A percentile compares a stretch with the other conserved stretches of the same genome.
Evolutionary conservation across 2,888 invertebrate genomes (phyloP).

Genomic region (Heteromyza rotundicornis): DNA sequence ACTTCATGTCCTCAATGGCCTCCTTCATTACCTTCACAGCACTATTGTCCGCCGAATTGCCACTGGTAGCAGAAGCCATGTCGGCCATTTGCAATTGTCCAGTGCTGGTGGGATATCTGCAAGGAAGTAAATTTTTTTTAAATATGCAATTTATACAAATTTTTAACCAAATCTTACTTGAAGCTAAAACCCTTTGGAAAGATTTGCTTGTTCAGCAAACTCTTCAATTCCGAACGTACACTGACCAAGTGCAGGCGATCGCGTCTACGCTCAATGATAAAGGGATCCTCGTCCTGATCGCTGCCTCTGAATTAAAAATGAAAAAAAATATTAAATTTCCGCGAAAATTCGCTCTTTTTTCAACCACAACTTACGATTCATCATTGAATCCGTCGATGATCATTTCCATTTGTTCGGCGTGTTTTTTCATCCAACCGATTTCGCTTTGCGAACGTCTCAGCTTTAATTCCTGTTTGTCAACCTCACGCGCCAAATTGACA

Average conservation of each 20-base stretch:
- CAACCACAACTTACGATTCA: conserved; percentile 48
- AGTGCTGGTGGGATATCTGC: conserved; percentile 61
- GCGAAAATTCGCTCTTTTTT: neutral
- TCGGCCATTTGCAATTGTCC: conserved; percentile 46
- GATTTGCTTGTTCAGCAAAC: conserved; percentile 66
- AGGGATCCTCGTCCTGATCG: conserved; percentile 58
- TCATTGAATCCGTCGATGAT: conserved; percentile 78
- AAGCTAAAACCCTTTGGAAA: conserved; percentile 75
- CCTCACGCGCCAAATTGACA: conserved; percentile 77
- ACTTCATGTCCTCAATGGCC: conserved; percentile 60
- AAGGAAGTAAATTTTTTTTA: conserved; percentile 4
- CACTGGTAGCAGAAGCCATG: conserved; percentile 41
- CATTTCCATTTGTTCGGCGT: conserved; percentile 90
- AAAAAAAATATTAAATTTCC: neutral
- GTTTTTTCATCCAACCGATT: conserved; percentile 84
- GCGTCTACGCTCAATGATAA: conserved; percentile 53
- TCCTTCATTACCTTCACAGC: conserved; percentile 68
- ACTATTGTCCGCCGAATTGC: conserved; percentile 42
- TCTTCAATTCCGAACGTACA: conserved; percentile 43
- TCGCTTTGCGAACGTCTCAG: conserved; percentile 71
- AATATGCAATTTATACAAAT: neutral
- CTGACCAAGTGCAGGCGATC: conserved; percentile 51
- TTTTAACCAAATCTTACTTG: conserved; percentile 49
- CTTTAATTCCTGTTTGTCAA: conserved; percentile 78
- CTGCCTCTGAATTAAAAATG: conserved; percentile 42